These are phyloP conservation scores for Brachymystax lenok DNA, from an alignment of 2,797 vertebrate genomes.

Conservation along the genomic window DNA sequence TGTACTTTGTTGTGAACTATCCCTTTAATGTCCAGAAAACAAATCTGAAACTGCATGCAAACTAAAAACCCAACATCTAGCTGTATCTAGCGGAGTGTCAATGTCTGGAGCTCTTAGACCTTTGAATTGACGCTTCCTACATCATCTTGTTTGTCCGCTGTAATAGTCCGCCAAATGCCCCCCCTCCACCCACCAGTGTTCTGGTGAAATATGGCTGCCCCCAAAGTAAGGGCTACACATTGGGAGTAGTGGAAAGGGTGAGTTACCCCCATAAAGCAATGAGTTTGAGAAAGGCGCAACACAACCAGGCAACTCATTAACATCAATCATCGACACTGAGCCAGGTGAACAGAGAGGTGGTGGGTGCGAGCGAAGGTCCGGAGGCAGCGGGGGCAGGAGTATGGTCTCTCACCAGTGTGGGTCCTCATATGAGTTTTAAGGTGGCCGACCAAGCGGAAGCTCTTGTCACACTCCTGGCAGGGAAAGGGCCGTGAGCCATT, in stretches of 20 bases:
- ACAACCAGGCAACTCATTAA: not conserved
- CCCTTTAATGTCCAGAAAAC: not conserved
- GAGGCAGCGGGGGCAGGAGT: conserved; percentile 74
- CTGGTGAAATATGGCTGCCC: not conserved
- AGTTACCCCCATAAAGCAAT: not conserved
- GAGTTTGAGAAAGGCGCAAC: not conserved
- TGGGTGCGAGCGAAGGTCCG: conserved; percentile 76
- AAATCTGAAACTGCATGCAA: not conserved
- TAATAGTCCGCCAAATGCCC: not conserved
- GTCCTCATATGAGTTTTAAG: conserved; percentile 77
- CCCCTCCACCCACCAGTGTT: not conserved
- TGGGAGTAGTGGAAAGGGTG: not conserved
- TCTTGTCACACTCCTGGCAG: conserved; percentile 74
- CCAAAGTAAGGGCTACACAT: not conserved
- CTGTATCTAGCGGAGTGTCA: not conserved
- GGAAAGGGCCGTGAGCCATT: conserved; percentile 75
- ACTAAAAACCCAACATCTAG: not conserved
- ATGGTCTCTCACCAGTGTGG: conserved; percentile 80
- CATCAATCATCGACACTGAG: conserved; percentile 66
- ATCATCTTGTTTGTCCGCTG: not conserved
- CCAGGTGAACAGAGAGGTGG: conserved; percentile 76
- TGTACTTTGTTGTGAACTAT: not conserved
- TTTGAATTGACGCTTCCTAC: not conserved
- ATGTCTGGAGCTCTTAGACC: not conserved
- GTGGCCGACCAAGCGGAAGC: conserved; percentile 75